These are phyloP conservation scores for Hirudinaria manillensis DNA, from an alignment of 2,888 invertebrate species.

Conservation along the genomic window DNA sequence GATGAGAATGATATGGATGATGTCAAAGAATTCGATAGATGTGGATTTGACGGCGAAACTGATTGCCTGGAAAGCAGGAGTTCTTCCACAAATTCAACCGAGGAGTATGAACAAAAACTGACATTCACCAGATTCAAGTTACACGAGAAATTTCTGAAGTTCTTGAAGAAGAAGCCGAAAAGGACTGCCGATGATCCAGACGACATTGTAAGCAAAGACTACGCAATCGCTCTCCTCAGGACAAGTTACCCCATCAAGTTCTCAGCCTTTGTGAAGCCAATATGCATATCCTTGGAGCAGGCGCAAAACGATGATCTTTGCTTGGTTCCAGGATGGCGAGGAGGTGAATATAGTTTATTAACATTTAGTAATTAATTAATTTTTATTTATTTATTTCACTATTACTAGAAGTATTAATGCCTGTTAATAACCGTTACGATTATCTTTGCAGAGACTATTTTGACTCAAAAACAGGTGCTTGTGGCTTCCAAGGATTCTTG, in stretches of 20 bases:
- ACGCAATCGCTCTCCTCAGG: constrained; percentile 9
- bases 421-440: too few species aligned
- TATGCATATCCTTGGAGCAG: constrained; percentile 7
- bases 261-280: constrained; percentile 13
- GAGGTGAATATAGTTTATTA: neutral
- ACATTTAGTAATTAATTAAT: neutral
- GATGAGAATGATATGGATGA: neutral
- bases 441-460: neutral
- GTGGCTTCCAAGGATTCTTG: constrained; percentile 1
- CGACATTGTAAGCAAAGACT: neutral
- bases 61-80: neutral
- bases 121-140: neutral
- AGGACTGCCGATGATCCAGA: neutral
- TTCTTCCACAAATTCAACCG: neutral
- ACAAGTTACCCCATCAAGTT: neutral
- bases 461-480: constrained; percentile 20
- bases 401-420: too few species aligned
- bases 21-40: neutral
- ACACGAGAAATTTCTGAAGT: too few species aligned
- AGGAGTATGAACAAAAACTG: neutral
- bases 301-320: constrained; percentile 16
- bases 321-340: neutral
- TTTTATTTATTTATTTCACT: too few species aligned
- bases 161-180: too few species aligned
- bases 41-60: too few species aligned